phyloP scores from a whole-genome alignment of 1,140 invertebrate species.

The Pissodes strobi region DNA sequence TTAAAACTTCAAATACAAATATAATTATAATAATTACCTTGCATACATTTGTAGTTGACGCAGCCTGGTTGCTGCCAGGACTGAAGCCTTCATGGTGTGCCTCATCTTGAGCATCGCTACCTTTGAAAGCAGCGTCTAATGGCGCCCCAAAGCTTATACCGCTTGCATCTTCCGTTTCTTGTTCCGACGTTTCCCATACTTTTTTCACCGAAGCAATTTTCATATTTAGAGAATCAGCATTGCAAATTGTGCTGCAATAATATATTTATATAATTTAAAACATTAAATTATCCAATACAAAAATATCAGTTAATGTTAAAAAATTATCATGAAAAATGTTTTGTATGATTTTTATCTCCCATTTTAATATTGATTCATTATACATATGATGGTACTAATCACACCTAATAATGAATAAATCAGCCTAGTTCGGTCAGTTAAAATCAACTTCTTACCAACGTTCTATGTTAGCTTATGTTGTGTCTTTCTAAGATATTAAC shows the following conservation, averaged over 20 bases:
- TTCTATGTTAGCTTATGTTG: too few species aligned
- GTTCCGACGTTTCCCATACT: conserved; percentile 78
- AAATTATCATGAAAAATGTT: too few species aligned
- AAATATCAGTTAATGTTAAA: not conserved
- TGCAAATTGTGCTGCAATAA: conserved; percentile 66
- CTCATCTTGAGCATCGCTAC: conserved; percentile 52
- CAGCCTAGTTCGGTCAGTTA: too few species aligned
- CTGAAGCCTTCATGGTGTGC: conserved; percentile 62
- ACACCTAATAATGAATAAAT: too few species aligned
- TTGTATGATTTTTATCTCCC: too few species aligned
- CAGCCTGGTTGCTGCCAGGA: conserved; percentile 56
- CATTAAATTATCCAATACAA: not conserved
- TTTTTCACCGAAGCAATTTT: conserved; percentile 95
- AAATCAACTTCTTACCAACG: too few species aligned
- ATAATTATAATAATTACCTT: conserved; percentile 60
- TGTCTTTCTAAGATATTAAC: too few species aligned
- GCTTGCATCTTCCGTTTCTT: conserved; percentile 64
- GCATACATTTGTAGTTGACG: conserved; percentile 67
- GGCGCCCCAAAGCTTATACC: conserved; percentile 57
- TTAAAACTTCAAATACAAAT: too few species aligned
- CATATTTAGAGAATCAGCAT: conserved; percentile 83
- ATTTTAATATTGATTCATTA: too few species aligned
- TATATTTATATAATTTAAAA: conserved; percentile 5
- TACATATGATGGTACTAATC: too few species aligned
- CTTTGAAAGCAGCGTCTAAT: conserved; percentile 51